Evolutionary conservation across 1,140 invertebrate genomes (phyloP).

Genomic region (Mercenaria mercenaria): DNA sequence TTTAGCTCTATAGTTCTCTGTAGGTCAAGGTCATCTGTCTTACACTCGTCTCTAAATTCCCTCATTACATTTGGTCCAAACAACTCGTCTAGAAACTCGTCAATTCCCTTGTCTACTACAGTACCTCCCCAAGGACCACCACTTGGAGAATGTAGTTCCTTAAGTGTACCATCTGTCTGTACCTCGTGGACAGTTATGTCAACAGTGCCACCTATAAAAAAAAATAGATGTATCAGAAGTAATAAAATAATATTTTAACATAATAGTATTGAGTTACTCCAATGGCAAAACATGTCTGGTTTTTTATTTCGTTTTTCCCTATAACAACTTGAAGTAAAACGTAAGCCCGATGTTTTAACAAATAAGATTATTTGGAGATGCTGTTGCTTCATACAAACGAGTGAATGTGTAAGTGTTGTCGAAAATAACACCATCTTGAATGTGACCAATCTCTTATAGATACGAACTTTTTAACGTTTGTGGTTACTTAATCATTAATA

Average conservation of each 20-base stretch:
- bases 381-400: no score
- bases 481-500: no score
- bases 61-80: slow-evolving; percentile 43
- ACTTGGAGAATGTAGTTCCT: slow-evolving; percentile 45
- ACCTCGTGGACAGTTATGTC: slow-evolving; percentile 67
- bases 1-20: slow-evolving; percentile 51
- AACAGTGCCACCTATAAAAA: slow-evolving; percentile 68
- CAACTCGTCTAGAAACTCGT: slow-evolving; percentile 46
- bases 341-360: no score
- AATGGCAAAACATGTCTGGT: not conserved
- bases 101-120: slow-evolving; percentile 52
- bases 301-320: not conserved
- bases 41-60: slow-evolving; percentile 31
- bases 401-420: no score
- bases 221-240: no score
- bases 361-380: no score
- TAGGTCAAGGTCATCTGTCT: slow-evolving; percentile 56
- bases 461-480: no score
- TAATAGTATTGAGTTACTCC: not conserved
- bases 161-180: slow-evolving; percentile 40
- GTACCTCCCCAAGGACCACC: slow-evolving; percentile 71
- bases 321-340: not conserved
- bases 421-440: no score
- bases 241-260: not conserved
- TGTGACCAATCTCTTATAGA: no score